phyloP scores from a whole-genome alignment of 2,113 vertebrate species.

The Ibidorhyncha struthersii region DNA sequence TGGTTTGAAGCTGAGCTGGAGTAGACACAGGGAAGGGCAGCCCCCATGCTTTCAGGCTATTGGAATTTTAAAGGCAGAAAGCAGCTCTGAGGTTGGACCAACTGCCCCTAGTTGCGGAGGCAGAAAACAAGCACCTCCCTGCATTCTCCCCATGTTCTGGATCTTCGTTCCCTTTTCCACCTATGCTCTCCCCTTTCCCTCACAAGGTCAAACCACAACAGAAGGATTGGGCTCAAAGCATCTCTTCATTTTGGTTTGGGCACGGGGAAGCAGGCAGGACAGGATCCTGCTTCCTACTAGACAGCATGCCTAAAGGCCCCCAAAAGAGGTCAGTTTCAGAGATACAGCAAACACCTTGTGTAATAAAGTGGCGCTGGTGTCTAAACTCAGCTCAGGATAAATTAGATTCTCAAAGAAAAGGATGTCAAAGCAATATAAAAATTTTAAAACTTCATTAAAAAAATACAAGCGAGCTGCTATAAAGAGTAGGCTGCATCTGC shows the following conservation, averaged over 20 bases:
- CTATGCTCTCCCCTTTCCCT: background rate
- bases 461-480: background rate
- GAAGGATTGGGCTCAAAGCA: background rate
- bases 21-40: background rate
- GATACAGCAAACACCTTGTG: background rate
- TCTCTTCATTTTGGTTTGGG: background rate
- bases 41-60: background rate
- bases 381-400: background rate
- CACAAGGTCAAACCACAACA: background rate
- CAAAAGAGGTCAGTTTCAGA: background rate
- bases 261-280: background rate
- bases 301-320: background rate
- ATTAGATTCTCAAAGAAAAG: background rate
- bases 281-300: background rate
- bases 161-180: background rate
- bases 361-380: background rate
- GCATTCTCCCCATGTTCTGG: too few relatives aligned
- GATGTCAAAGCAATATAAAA: slow-evolving; percentile 31
- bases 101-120: rapidly evolving
- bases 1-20: background rate
- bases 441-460: slow-evolving; percentile 8
- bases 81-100: background rate
- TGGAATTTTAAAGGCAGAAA: background rate
- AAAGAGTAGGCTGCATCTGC: slow-evolving; percentile 39
- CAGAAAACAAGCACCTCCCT: background rate